A percentile compares a stretch with the other conserved stretches of the same genome.
phyloP scores from a whole-genome alignment of 2,113 vertebrate species.

The Chaenocephalus aceratus region DNA sequence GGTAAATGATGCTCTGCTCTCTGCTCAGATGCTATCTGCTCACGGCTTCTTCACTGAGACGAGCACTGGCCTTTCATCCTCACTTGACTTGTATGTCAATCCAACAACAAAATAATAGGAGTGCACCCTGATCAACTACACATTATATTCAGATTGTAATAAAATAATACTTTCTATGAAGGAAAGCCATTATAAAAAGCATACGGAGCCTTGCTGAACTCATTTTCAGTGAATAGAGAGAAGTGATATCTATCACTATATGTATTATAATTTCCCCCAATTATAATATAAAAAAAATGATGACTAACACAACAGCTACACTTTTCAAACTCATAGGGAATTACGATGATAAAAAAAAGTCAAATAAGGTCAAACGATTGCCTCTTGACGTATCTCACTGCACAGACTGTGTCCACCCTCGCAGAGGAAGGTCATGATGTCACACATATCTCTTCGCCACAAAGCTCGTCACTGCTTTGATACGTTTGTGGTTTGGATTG shows the following conservation, averaged over 20 bases:
- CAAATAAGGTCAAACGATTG: neutral
- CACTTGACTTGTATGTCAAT: neutral
- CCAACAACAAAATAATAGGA: neutral
- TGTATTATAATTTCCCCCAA: too few species aligned
- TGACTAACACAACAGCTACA: too few species aligned
- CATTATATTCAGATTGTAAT: neutral
- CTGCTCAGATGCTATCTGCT: conserved; percentile 47
- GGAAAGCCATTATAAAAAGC: neutral
- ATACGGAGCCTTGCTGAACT: neutral
- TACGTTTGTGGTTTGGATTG: neutral
- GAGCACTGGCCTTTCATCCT: neutral
- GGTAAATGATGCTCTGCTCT: conserved; percentile 36
- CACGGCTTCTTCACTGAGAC: conserved; percentile 4
- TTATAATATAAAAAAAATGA: too few species aligned
- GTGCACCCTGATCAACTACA: neutral
- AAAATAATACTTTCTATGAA: neutral
- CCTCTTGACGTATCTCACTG: neutral
- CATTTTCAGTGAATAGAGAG: too few species aligned
- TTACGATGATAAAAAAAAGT: neutral
- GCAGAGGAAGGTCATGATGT: neutral
- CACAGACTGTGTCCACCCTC: neutral
- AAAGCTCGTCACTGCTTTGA: neutral
- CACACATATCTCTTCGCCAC: neutral
- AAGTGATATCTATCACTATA: too few species aligned
- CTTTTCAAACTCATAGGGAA: too few species aligned